phyloP scores from a whole-genome alignment of 1,140 invertebrate genomes.

The Diachasmimorpha longicaudata region DNA sequence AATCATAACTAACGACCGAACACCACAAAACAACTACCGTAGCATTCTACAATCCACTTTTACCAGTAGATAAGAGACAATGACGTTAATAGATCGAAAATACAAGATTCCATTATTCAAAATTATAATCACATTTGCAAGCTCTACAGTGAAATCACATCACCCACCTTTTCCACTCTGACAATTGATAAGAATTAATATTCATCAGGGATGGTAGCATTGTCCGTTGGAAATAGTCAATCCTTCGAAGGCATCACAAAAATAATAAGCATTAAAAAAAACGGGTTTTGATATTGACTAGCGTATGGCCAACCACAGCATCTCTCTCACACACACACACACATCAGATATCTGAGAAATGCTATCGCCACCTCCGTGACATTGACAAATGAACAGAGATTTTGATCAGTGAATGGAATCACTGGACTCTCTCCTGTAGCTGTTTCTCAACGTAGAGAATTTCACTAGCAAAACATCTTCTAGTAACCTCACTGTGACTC shows the following conservation, averaged over 20 bases:
- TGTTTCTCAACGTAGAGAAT: slow-evolving; percentile 41
- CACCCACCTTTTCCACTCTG: slow-evolving; percentile 20
- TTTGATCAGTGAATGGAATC: slow-evolving; percentile 68
- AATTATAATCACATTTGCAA: neutral
- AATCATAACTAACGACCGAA: neutral
- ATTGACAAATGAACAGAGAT: slow-evolving; percentile 70
- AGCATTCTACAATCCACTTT: neutral
- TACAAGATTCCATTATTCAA: neutral
- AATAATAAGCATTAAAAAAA: slow-evolving; percentile 54
- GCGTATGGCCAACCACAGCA: slow-evolving; percentile 45
- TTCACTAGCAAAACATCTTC: slow-evolving; percentile 45
- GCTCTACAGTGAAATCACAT: neutral
- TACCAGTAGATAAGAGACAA: neutral
- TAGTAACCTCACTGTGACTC: slow-evolving; percentile 37
- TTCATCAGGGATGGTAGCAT: slow-evolving; percentile 47
- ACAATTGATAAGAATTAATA: slow-evolving; percentile 61
- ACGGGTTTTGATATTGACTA: slow-evolving; percentile 42
- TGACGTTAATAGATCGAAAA: neutral
- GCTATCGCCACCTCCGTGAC: slow-evolving; percentile 68
- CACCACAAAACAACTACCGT: neutral
- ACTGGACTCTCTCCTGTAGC: slow-evolving; percentile 43
- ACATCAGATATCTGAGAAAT: slow-evolving; percentile 42
- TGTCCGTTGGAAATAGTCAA: slow-evolving; percentile 50
- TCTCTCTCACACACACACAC: neutral
- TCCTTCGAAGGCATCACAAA: slow-evolving; percentile 37